Evolutionary conservation across 1,140 invertebrate genomes (phyloP), one percentile per base, ranked within the genome.

Genomic region (Cyrtorhinus lividipennis): DNA sequence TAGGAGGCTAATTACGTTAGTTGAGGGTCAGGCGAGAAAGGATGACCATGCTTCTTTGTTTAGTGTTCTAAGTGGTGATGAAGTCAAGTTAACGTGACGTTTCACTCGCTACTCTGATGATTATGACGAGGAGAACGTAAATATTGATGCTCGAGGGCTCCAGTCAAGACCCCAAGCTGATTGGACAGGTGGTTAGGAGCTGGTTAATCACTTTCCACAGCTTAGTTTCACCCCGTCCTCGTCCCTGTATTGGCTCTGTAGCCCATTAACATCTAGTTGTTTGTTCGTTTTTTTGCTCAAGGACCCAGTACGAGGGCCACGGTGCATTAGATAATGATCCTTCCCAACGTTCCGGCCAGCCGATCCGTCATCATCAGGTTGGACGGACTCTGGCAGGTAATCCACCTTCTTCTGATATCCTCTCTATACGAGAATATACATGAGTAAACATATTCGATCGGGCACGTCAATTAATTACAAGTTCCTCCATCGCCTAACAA

Each of bases 391-490:
- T 12, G 48, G 10, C 10, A 22, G 48, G 5, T 5, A 12, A 5
- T 5, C 48, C 48, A 10, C 18, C 8, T 53, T 53, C 48, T 22
- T 15, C 48, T 20, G 48, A 53, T 53, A 53, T 53, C 48, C 48
- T 20, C 20, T 53, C 48, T 5, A 12, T 10, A 20, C 48, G 30
- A 53, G 48, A 53, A 53, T 53, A 53, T 53, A 53, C 48, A 53
- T 53, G 48, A 53, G 48, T 53, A 53, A 53, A 53, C 48, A 53
- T 53, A 53, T 53, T 53, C 48, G 48, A 53, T 20, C 48, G 10
- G 48, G 48, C 48, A 53, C 3, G 8, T 53, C 48, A 53, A 53
- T 53, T 53, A 53, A 53, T 53, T 53, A 53, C 48, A 53, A 12
- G 48, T 8, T 20, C 20, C 48, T 5, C 8, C 20, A 53, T 53